Evolutionary conservation across 2,888 invertebrate species (phyloP), one percentile per base, ranked within the genome.

Genomic region (Rosalia funebris): DNA sequence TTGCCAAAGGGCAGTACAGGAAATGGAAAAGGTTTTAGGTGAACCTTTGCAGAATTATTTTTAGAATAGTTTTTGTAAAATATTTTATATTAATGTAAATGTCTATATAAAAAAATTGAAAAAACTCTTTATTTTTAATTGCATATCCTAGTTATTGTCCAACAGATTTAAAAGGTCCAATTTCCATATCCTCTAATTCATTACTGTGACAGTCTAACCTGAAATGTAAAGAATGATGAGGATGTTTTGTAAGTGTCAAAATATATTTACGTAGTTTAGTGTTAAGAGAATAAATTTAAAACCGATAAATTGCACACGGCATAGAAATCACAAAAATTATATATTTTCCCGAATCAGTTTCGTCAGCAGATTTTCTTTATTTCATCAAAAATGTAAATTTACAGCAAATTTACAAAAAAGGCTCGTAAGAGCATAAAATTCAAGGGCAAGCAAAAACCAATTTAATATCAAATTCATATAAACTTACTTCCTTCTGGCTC

Each of bases 41-140:
- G 96, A 97, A 83, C 92, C 96, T 0, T 83, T 97, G 20, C 93
- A 95, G 78, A 92, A 93, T 84, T 93, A 93, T 82, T 91, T 94
- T 75, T 93, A 87, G 7, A 37, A 31, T 47, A 34, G n/a, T 31
- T 47, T 9, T 15, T 20, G 20, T 42, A 37, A 14, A 34, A 37
- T 34, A 37, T 20, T 48, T 32, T n/a, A 47, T 9, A 14, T 47
- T n/a, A 1, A 31, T 34, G 11, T 16, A 47, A 36, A 36, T n/a
- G 14, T 46, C 11, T 32, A 32, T 46, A 5, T 3, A 34, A 32
- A 32, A 32, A 12, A 31, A 16, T 46, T 46, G 14, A 15, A 25
- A 19, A 37, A 46, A 12, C 12, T 44, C 37, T 46, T 15, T 20
- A 20, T 16, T 46, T 11, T 46, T 36, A 55, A 46, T 16, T 45